Conservation (phyloP, 2,113 vertebrate species). For the Ptyas mucosa region DNA sequence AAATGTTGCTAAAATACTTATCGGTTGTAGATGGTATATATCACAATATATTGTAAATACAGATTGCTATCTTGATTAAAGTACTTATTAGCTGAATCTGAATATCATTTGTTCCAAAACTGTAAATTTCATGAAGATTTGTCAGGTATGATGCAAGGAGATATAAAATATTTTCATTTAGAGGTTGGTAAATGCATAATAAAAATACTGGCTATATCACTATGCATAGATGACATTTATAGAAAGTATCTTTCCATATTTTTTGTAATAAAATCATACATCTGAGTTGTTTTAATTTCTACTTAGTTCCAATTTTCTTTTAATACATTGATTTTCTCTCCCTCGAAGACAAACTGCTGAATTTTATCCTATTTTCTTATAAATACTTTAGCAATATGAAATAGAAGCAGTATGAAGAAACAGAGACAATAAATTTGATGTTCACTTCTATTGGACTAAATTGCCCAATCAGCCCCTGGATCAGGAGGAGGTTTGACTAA, state of each 20-base stretch:
- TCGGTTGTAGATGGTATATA: background rate
- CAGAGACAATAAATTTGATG: background rate
- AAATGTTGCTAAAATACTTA: background rate
- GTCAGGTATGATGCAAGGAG: background rate
- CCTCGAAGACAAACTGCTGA: background rate
- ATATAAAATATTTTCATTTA: background rate
- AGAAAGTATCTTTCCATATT: background rate
- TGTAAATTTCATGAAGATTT: background rate
- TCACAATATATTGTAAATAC: background rate
- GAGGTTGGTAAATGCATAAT: background rate
- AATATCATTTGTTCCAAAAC: background rate
- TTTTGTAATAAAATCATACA: background rate
- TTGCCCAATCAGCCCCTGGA: background rate
- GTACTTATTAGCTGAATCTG: background rate
- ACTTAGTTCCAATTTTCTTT: background rate
- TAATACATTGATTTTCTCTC: background rate
- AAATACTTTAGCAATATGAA: background rate
- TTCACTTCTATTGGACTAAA: background rate
- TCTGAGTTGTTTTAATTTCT: background rate
- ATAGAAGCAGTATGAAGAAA: background rate
- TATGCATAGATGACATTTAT: background rate
- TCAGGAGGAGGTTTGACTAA: background rate
- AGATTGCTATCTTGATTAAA: background rate
- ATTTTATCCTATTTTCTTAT: background rate
- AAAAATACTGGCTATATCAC: background rate